Evolutionary conservation across 2,113 vertebrate genomes (phyloP).

Genomic region (Hiodon tergisus): DNA sequence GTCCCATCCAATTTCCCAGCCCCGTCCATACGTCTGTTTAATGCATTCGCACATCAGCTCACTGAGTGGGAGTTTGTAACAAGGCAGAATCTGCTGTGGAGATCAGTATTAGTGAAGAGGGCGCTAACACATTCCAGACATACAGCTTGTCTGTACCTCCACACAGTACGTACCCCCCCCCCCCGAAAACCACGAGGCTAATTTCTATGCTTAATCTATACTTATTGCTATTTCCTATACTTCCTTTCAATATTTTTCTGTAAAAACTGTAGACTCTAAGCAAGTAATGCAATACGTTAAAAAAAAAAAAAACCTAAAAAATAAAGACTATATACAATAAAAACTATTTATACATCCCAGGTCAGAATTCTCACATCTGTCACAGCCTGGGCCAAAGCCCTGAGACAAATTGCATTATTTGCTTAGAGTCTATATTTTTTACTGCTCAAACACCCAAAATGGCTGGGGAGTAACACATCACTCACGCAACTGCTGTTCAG

Average conservation of each 20-base stretch:
- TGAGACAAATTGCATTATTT: too few relatives aligned
- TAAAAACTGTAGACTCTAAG: slow-evolving; percentile 56
- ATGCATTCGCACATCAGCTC: slow-evolving; percentile 60
- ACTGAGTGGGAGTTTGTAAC: slow-evolving; percentile 49
- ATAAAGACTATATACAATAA: too few relatives aligned
- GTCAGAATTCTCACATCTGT: too few relatives aligned
- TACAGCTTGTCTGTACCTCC: slow-evolving; percentile 43
- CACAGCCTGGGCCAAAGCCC: too few relatives aligned
- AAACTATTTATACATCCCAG: too few relatives aligned
- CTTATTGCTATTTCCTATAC: slow-evolving; percentile 21
- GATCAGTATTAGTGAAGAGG: slow-evolving; percentile 30
- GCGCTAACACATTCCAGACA: slow-evolving; percentile 18
- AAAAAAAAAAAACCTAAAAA: too few relatives aligned
- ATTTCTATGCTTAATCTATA: too few relatives aligned
- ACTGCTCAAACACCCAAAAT: too few relatives aligned
- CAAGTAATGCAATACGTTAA: slow-evolving; percentile 37
- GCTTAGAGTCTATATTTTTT: too few relatives aligned
- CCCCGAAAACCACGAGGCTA: too few relatives aligned
- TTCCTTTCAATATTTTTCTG: slow-evolving; percentile 55
- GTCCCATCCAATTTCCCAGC: slow-evolving; percentile 58
- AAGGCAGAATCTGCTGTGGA: slow-evolving; percentile 34
- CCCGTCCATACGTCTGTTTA: slow-evolving; percentile 61
- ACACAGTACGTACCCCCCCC: slow-evolving; percentile 51
- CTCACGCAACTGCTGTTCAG: too few relatives aligned
- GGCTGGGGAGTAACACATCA: too few relatives aligned